These are phyloP conservation scores for Dichetophora obliterata DNA, from an alignment of 2,888 invertebrate species.

Conservation along the genomic window DNA sequence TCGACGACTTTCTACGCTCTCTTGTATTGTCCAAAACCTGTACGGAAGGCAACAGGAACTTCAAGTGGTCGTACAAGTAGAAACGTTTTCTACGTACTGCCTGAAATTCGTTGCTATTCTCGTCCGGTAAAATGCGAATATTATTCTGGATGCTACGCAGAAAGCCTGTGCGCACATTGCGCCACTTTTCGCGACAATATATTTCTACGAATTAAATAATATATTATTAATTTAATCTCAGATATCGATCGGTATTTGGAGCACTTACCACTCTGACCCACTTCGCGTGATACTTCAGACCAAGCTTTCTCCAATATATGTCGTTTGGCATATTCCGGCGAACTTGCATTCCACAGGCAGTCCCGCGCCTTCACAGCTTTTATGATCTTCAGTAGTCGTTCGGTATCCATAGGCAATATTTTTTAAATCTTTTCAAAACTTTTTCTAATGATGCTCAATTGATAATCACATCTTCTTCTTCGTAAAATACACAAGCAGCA, in stretches of 20 bases:
- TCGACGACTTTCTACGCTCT: constrained; percentile 36
- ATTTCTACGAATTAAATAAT: constrained; percentile 23
- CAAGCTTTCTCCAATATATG: constrained; percentile 48
- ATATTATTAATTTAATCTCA: not conserved
- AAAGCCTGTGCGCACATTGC: constrained; percentile 51
- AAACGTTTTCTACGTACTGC: constrained; percentile 44
- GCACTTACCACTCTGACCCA: constrained; percentile 43
- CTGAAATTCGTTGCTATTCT: constrained; percentile 33
- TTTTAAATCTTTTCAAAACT: not conserved
- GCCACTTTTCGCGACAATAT: constrained; percentile 50
- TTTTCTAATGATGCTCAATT: not conserved
- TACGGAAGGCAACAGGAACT: constrained; percentile 45
- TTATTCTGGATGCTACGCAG: constrained; percentile 48
- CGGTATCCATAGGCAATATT: no score
- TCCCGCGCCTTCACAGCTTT: constrained; percentile 44
- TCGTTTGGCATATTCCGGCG: constrained; percentile 44
- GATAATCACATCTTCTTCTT: constrained; percentile 1
- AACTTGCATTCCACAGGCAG: constrained; percentile 48
- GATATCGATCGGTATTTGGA: not conserved
- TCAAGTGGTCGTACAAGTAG: constrained; percentile 49
- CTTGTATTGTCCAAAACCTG: constrained; percentile 30
- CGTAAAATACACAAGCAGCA: no score
- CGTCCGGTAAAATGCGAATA: constrained; percentile 22
- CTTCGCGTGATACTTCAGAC: constrained; percentile 44
- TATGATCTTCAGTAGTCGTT: constrained; percentile 42